Evolutionary conservation across 2,888 invertebrate genomes (phyloP).

Genomic region (Drosophila mettleri): DNA sequence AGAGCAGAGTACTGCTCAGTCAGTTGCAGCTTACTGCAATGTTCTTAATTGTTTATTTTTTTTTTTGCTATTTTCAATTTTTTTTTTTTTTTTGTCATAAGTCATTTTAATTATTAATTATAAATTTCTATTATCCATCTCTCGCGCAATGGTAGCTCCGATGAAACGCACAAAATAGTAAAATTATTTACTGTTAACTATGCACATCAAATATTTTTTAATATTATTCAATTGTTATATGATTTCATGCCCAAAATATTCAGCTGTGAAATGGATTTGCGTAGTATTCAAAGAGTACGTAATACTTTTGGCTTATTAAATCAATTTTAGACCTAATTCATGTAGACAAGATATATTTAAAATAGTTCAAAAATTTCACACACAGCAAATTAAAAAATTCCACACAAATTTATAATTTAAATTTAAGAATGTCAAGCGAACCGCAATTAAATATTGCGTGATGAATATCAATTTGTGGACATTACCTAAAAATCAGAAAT

Average conservation of each 20-base stretch:
- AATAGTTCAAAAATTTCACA: not conserved
- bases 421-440: not conserved
- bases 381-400: not conserved
- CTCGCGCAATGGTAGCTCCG: conserved; percentile 21
- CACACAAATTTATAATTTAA: not conserved
- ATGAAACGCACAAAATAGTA: conserved; percentile 21
- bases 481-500: not conserved
- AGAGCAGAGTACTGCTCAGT: too few species aligned
- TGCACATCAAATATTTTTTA: not conserved
- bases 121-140: conserved; percentile 47
- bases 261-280: not conserved
- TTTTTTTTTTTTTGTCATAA: conserved; percentile 21
- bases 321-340: not conserved
- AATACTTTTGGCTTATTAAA: not conserved
- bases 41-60: not conserved
- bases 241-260: conserved; percentile 17
- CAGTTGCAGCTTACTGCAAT: too few species aligned
- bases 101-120: conserved; percentile 51
- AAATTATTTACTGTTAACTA: conserved; percentile 1
- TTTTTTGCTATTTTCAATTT: conserved; percentile 11
- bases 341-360: not conserved
- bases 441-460: not conserved
- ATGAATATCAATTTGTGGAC: not conserved
- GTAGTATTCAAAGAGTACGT: not conserved
- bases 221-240: conserved; percentile 6